Evolutionary conservation across 2,888 invertebrate genomes (phyloP), one percentile per base, ranked within the genome.

Genomic region (Stenichneumon culpator): DNA sequence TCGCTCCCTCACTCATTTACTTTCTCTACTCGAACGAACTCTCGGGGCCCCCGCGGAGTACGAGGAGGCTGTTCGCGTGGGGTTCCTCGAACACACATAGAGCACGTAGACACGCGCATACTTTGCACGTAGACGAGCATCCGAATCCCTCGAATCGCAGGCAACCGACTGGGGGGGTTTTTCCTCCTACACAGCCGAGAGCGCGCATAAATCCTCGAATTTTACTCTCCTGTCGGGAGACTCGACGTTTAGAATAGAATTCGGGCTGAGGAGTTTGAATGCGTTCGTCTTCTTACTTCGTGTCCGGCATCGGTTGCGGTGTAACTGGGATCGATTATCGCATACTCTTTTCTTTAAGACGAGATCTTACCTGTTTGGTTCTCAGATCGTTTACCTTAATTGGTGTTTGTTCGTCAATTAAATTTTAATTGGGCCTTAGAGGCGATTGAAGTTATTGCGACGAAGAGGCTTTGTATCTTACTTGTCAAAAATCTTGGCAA

Each of bases 1-100:
- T 89, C 89, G 89, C 89, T 89, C 79, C 67, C 88, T 90, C 89
- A 89, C 91, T 91, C 91, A 91, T 92, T 91, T 91, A 91, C 91
- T 90, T 90, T 89, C 88, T 88, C 88, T 87, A 86, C 87, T 88
- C 89, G 84, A 87, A 88, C 88, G 89, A 79, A 50, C 87, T 80
- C 75, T 73, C 39, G 39, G 9, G 39, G 39, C 39, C 75, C 72
- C 60, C 79, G 44, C 44, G 67, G 67, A 77, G 77, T 67, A 77
- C 39, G 77, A 44, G 77, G 77, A 77, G 65, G 67, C 67, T 36
- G 65, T 67, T 39, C 32, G 63, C 63, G 36, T 52, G 72, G 52
- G 78, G 75, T 70, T 74, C 67, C 84, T 65, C 52, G 52, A 5
- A 72, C 11, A 79, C 75, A 84, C 73, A 22, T 63, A 82, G 52